phyloP scores from a whole-genome alignment of 1,140 invertebrate species.

The Fopius arisanus region DNA sequence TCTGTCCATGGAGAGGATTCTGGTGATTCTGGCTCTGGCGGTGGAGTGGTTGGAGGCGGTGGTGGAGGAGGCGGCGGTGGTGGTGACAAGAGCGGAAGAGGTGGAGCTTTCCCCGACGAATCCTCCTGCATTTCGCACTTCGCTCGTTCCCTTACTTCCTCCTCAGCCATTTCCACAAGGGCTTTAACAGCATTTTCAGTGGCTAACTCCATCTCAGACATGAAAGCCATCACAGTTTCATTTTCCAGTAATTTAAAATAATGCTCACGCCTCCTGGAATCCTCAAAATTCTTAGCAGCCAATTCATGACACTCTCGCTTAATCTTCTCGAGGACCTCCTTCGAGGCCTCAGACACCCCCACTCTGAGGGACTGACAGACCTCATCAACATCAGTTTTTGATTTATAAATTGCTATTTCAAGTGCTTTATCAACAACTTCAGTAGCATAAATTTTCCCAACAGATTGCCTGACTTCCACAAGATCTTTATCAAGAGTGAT shows the following conservation, averaged over 20 bases:
- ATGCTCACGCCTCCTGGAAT: slow-evolving; percentile 44
- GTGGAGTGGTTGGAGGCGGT: neutral
- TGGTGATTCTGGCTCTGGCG: neutral
- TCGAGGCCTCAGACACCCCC: slow-evolving; percentile 56
- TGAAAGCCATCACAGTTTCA: slow-evolving; percentile 54
- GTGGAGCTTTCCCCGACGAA: neutral
- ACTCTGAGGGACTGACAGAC: slow-evolving; percentile 57
- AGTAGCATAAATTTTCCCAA: slow-evolving; percentile 55
- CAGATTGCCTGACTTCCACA: slow-evolving; percentile 39
- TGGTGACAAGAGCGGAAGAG: slow-evolving; percentile 17
- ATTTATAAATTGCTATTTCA: slow-evolving; percentile 62
- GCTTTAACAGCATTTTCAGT: slow-evolving; percentile 63
- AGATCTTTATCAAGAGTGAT: slow-evolving; percentile 30
- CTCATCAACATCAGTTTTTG: slow-evolving; percentile 62
- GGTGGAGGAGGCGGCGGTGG: slow-evolving; percentile 16
- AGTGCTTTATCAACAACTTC: slow-evolving; percentile 61
- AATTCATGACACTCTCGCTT: slow-evolving; percentile 54
- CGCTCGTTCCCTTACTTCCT: slow-evolving; percentile 54
- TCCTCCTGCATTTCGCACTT: slow-evolving; percentile 30
- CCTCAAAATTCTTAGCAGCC: slow-evolving; percentile 45
- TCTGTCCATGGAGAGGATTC: neutral
- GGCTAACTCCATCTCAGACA: slow-evolving; percentile 55
- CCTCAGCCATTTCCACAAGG: slow-evolving; percentile 61
- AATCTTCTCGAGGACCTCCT: slow-evolving; percentile 55
- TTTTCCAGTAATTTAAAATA: slow-evolving; percentile 50